A percentile compares a stretch with the other conserved stretches of the same genome.
These are phyloP conservation scores for Amblyraja radiata DNA, from an alignment of 2,797 vertebrate species.

Conservation along the genomic window DNA sequence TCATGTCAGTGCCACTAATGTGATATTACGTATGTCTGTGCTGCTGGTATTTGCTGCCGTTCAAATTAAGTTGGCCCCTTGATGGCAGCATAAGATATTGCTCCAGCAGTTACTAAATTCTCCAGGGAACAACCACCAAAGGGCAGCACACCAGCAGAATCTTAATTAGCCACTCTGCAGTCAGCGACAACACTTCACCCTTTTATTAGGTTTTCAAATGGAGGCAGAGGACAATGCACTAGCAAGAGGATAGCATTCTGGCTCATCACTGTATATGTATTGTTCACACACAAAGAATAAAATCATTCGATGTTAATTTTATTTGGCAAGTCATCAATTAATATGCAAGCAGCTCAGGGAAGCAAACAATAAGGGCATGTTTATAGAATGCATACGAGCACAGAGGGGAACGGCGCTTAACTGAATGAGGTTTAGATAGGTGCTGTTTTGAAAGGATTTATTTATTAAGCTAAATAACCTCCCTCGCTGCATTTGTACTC, in stretches of 20 bases:
- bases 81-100: constrained; percentile 20
- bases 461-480: neutral
- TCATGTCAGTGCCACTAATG: neutral
- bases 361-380: neutral
- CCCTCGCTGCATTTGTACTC: neutral
- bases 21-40: neutral
- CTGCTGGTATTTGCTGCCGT: neutral
- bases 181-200: constrained; percentile 7
- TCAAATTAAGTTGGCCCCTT: neutral
- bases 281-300: neutral
- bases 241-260: neutral
- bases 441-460: neutral
- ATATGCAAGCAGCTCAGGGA: neutral
- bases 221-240: neutral
- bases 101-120: neutral
- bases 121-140: neutral
- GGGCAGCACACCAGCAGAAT: constrained; percentile 2
- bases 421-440: neutral
- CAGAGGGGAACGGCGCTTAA: neutral
- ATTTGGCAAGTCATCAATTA: neutral
- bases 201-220: constrained; percentile 8
- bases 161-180: constrained; percentile 16
- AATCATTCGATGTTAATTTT: neutral
- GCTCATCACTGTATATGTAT: constrained; percentile 16
- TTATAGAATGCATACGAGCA: neutral